Conservation (phyloP, 2,797 vertebrate genomes). For the Onychomys torridus region DNA sequence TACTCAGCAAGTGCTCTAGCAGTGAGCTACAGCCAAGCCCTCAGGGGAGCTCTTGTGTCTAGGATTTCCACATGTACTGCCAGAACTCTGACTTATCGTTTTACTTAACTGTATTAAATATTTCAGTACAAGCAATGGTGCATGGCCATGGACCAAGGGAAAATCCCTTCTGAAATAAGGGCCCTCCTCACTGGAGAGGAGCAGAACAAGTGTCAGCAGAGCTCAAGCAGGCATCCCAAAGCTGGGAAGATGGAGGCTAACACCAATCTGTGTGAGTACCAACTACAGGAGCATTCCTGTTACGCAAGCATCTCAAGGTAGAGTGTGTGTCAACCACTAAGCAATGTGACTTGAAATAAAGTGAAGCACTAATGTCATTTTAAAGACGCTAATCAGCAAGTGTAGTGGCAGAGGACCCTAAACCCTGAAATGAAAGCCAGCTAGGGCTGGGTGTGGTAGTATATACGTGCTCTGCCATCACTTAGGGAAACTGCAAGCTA, state of each 20-base stretch:
- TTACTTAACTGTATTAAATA: conserved; percentile 62
- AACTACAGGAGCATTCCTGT: neutral
- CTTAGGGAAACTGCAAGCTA: neutral
- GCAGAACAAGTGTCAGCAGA: conserved; percentile 91
- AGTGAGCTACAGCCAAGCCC: neutral
- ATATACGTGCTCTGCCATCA: neutral
- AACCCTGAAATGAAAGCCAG: conserved; percentile 44
- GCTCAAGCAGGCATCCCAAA: conserved; percentile 90
- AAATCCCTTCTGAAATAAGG: conserved; percentile 99
- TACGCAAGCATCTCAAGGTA: neutral
- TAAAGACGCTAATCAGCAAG: neutral
- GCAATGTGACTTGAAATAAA: conserved; percentile 42
- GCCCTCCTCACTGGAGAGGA: conserved; percentile 97
- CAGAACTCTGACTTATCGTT: conserved; percentile 16
- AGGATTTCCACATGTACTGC: conserved; percentile 17
- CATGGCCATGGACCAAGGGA: conserved; percentile 98
- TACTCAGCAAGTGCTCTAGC: neutral
- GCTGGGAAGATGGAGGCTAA: conserved; percentile 89
- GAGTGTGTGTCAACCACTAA: neutral
- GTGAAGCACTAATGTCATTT: conserved; percentile 21
- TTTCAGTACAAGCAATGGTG: conserved; percentile 99
- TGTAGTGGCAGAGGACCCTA: neutral
- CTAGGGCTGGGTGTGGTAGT: neutral
- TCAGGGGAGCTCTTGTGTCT: neutral
- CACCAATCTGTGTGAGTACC: conserved; percentile 89